Evolutionary conservation across 2,888 invertebrate genomes (phyloP), one percentile per base, ranked within the genome.

Genomic region (Drosophila yooni): DNA sequence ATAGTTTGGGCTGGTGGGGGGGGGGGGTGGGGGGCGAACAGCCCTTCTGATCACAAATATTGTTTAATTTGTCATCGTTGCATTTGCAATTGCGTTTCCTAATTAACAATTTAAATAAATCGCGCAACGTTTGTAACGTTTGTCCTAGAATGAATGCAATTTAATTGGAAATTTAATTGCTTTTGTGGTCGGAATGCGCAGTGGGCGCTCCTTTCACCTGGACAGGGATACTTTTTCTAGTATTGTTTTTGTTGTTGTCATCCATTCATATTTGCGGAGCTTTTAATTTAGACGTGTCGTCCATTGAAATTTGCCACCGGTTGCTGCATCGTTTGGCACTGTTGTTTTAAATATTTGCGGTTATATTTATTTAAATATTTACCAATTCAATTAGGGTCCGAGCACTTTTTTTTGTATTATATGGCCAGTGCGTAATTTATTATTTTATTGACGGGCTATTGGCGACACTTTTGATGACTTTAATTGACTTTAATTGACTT

Each of bases 121-220:
- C 86, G 88, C 76, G 51, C 50, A 72, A 53, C 75, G 74, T 76
- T 87, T 81, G 79, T 70, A 82, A 82, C 82, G 75, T 80, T 88
- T 83, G 86, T 88, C 76, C 75, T 74, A 74, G 76, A 82, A 79
- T 83, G 79, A 89, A 90, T 89, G 85, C 82, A 91, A 91, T 91
- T 89, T 89, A 91, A 91, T 91, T 91, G 89, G 84, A 88, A 89
- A 91, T 89, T 86, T 91, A 89, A 91, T 90, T 90, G 87, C 91
- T 88, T 88, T 88, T 88, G 87, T 88, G 87, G 87, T 90, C 50
- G 83, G 70, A 77, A 81, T 78, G 80, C 68, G 80, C 68, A 61
- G 79, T 68, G 74, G 68, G 79, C 54, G 70, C 68, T 74, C 59
- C 57, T 67, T 70, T 62, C 21, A 67, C 58, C 60, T 65, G 54